Evolutionary conservation across 2,113 vertebrate species (phyloP), one percentile per base, ranked within the genome.

Genomic region (Silurus meridionalis): DNA sequence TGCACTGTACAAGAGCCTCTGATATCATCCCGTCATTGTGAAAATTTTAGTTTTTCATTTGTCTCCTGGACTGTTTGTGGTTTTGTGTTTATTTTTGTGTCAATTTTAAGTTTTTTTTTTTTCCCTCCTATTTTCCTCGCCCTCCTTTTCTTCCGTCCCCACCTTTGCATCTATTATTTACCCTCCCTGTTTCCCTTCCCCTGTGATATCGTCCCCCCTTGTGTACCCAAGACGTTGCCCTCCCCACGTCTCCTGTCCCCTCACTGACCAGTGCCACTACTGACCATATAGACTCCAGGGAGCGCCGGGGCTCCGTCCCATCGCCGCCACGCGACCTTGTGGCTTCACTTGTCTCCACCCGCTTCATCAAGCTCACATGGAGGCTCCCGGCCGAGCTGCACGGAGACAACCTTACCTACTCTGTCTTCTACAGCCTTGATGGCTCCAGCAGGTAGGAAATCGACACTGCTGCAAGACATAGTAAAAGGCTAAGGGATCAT

Each of bases 331-430:
- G 98, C 5, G 98, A 99, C 5, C 96, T 99, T 0, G 97, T 99
- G 95, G 98, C 98, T 64, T 98, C 98, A 0, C 94, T 99, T 37
- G 98, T 99, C 85, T 99, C 98, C 91, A 99, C 98, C 10, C 97
- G 98, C 87, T 99, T 99, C 97, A 97, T 99, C 96, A 96, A 98
- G 91, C 91, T 99, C 92, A 98, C 97, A 0, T 99, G 98, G 98
- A 95, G 98, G 74, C 95, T 95, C 0, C 98, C 98, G 0, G 97
- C 95, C 0, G 98, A 99, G 82, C 96, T 97, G 17, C 96, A 97
- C 0, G 98, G 97, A 80, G 97, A 99, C 87, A 97, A 98, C 91
- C 93, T 99, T 85, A 97, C 96, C 93, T 99, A 98, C 91, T 97
- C 97, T 0, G 97, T 99, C 55, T 98, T 97, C 95, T 99, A 99